Evolutionary conservation across 2,888 invertebrate species (phyloP), one percentile per base, ranked within the genome.

Genomic region (Coelopa pilipes): DNA sequence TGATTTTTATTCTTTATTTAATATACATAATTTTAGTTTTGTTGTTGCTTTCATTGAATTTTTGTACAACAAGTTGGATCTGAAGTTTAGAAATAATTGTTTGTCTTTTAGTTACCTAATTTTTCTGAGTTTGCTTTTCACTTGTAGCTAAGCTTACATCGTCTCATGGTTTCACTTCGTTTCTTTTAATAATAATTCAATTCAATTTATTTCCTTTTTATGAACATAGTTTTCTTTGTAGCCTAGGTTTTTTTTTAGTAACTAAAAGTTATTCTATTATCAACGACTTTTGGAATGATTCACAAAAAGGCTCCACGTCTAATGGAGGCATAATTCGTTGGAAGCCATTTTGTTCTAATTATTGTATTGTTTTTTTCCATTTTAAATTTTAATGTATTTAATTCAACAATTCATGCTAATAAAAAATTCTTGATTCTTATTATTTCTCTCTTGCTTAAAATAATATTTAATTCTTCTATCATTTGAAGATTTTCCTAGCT

Each of bases 401-500:
- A 62, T 76, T 46, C 66, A 66, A 72, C 69, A 74, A 73, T 76
- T 76, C 75, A 74, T 77, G 70, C 66, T 66, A 49, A 49, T 66
- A 66, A 47, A 65, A 66, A 65, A 50, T 13, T 63, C 12, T 17
- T 9, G 24, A 12, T 59, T 11, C 17, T 62, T n/a, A 2, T 68
- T 50, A 11, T 62, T 66, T 70, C 21, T 7, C 59, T 49, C 7
- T 70, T 47, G 53, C 63, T 74, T 62, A 34, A 53, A 74, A 53
- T 69, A 34, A 34, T 34, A 34, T 34, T 34, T 34, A 34, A 34
- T 34, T 34, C 34, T 34, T 34, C 34, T 34, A 34, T 34, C 34
- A 34, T 34, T 34, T 34, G 34, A 34, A 34, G 34, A 34, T 34
- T 34, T 34, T 34, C 34, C 34, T 34, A 34, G 34, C 34, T 34